phyloP scores from a whole-genome alignment of 2,888 invertebrate genomes.

The Drosophila buzzatii region DNA sequence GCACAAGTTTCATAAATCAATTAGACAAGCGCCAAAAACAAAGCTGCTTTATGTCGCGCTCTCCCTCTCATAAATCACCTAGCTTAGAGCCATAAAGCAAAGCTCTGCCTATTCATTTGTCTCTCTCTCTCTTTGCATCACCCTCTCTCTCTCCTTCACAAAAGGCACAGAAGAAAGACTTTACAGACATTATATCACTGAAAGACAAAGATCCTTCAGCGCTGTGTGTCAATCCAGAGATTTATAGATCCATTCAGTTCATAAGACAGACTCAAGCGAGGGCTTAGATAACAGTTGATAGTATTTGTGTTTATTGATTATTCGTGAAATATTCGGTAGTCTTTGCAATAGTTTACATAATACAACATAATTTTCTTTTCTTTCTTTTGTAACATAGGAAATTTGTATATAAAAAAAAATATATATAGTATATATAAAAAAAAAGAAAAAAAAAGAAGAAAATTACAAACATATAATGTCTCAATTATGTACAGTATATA shows the following conservation, averaged over 20 bases:
- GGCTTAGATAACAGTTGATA: slow-evolving; percentile 11
- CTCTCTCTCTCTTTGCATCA: neutral
- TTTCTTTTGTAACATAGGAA: slow-evolving; percentile 1
- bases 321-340: slow-evolving; percentile 18
- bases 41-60: neutral
- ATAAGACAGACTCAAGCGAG: neutral
- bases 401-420: slow-evolving; percentile 27
- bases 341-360: slow-evolving; percentile 7
- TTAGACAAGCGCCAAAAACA: neutral
- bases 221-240: neutral
- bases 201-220: slow-evolving; percentile 17
- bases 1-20: slow-evolving; percentile 9
- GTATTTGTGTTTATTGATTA: slow-evolving; percentile 22
- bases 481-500: slow-evolving; percentile 72
- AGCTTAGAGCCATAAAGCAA: neutral
- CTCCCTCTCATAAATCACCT: neutral
- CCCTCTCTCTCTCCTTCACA: neutral
- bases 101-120: neutral
- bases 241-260: neutral
- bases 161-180: neutral
- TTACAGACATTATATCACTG: neutral
- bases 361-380: slow-evolving; percentile 2
- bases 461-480: slow-evolving; percentile 1
- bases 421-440: neutral
- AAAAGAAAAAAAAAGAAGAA: neutral